A percentile compares a stretch with the other conserved stretches of the same genome.
These are phyloP conservation scores for Blomia tropicalis DNA, from an alignment of 2,888 invertebrate species.

Conservation along the genomic window DNA sequence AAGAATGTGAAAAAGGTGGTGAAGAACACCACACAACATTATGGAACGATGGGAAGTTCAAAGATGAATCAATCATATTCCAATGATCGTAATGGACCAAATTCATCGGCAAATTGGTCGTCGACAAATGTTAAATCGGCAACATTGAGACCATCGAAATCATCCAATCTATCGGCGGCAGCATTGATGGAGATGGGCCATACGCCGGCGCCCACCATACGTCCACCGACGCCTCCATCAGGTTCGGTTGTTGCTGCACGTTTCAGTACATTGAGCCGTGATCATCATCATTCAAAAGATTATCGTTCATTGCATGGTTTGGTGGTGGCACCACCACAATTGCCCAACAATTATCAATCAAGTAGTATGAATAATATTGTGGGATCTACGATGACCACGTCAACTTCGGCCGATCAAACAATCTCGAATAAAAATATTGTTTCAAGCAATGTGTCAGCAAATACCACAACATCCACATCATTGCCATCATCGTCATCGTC, in stretches of 20 bases:
- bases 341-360: conserved; percentile 75
- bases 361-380: not conserved
- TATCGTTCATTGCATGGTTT: conserved; percentile 39
- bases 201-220: conserved; percentile 70
- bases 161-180: conserved; percentile 9
- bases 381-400: not conserved
- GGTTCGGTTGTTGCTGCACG: conserved; percentile 46
- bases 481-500: not conserved
- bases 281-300: conserved; percentile 74
- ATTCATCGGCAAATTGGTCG: not conserved
- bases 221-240: conserved; percentile 87
- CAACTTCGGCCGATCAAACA: not conserved
- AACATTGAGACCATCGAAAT: conserved; percentile 9
- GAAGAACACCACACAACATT: not conserved
- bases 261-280: conserved; percentile 41
- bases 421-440: too few species aligned
- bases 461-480: not conserved
- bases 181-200: conserved; percentile 18
- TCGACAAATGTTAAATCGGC: conserved; percentile 13
- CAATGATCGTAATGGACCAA: not conserved
- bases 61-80: not conserved
- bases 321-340: conserved; percentile 81
- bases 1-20: conserved; percentile 41
- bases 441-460: not conserved
- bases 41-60: conserved; percentile 16